These are phyloP conservation scores for Trypoxylus dichotomus DNA, from an alignment of 1,140 invertebrate genomes.

Conservation along the genomic window DNA sequence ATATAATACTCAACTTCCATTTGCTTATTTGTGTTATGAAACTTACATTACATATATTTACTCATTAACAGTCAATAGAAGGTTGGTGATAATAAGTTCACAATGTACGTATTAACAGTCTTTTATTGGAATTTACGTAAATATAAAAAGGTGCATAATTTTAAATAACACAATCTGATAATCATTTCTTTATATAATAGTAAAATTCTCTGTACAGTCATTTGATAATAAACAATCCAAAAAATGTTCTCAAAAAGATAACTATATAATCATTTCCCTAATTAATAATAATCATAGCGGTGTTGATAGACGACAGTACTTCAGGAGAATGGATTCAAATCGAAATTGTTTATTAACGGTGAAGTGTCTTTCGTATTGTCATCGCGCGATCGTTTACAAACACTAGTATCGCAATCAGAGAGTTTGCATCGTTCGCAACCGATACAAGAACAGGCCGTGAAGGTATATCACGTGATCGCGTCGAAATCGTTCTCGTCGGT, in stretches of 20 bases:
- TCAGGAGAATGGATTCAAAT: not conserved
- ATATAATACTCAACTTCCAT: too few species aligned
- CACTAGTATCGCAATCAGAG: not conserved
- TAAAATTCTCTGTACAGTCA: conserved; percentile 2
- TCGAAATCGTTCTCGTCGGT: not conserved
- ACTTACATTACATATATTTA: not conserved
- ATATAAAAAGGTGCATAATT: conserved; percentile 24
- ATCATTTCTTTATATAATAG: conserved; percentile 4
- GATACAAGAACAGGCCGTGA: not conserved
- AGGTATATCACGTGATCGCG: not conserved
- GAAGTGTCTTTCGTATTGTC: not conserved
- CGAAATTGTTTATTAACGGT: not conserved
- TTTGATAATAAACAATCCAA: conserved; percentile 16
- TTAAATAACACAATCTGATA: conserved; percentile 12
- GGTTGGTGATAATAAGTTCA: not conserved
- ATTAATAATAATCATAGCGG: too few species aligned
- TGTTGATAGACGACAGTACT: not conserved
- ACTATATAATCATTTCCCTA: too few species aligned
- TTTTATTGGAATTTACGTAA: conserved; percentile 21
- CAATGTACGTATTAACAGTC: not conserved
- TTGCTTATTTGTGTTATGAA: too few species aligned
- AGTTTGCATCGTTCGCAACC: not conserved
- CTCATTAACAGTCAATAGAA: not conserved
- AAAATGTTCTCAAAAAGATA: not conserved
- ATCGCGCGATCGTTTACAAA: not conserved